phyloP scores from a whole-genome alignment of 2,797 vertebrate genomes.

The Champsocephalus esox region DNA sequence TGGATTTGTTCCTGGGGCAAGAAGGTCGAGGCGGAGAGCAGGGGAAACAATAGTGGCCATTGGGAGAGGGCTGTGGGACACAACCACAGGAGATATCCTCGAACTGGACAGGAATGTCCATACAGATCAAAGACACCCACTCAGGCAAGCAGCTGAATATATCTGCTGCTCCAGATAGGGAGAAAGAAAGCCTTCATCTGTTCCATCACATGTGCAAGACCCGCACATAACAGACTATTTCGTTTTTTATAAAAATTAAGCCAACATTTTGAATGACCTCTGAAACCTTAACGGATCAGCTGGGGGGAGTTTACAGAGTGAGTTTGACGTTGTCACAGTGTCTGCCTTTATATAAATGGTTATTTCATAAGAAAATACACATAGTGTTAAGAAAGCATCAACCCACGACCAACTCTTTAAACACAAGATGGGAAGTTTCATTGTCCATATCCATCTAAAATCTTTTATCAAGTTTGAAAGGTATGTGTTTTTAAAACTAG shows the following conservation, averaged over 20 bases:
- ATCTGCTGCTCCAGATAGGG: slow-evolving; percentile 37
- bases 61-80: slow-evolving; percentile 82
- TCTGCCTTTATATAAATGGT: background rate
- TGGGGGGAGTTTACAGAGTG: slow-evolving; percentile 1
- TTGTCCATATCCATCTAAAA: background rate
- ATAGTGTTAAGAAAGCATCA: background rate
- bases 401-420: background rate
- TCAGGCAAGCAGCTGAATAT: slow-evolving; percentile 63
- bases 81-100: slow-evolving; percentile 81
- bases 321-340: background rate
- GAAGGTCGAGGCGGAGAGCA: slow-evolving; percentile 60
- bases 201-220: slow-evolving; percentile 35
- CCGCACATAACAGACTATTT: background rate
- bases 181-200: slow-evolving; percentile 63
- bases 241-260: background rate
- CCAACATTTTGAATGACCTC: slow-evolving; percentile 29
- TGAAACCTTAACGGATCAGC: slow-evolving; percentile 8
- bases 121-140: slow-evolving; percentile 79
- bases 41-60: slow-evolving; percentile 79
- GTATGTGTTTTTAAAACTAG: too few species aligned
- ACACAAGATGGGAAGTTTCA: background rate
- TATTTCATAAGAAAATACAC: background rate
- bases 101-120: slow-evolving; percentile 81
- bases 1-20: slow-evolving; percentile 75
- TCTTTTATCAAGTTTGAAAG: background rate